Base-by-base conservation (phyloP, 2,797 vertebrate species). In the Dermochelys coriacea region DNA sequence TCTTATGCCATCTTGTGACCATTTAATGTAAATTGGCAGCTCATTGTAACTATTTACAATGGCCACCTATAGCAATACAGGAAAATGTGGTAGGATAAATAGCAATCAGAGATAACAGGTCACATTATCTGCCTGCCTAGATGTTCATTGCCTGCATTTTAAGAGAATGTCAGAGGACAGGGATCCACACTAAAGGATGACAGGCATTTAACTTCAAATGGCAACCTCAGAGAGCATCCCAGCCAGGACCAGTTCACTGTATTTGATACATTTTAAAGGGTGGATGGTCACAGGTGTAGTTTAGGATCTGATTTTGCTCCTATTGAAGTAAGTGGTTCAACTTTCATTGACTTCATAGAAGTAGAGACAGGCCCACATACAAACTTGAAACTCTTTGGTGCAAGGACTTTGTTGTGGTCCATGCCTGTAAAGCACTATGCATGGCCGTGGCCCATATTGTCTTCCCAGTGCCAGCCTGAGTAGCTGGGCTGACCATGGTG, bases 1-100 rank as follows among this genome's bases (percentile, higher is more conserved):
- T 96, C 84, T 96, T 92, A 94, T 96, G 93, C 97, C 97, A 95
- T 84, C 97, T 97, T 96, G 97, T 95, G 97, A 96, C 89, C 93
- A 57, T 82, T 82, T 11, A 12, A 23, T 41, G 64, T 54, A 27
- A 77, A 14, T 37, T 77, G 78, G 27, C 82, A 87, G 16, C 25
- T 75, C 37, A 29, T 14, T 21, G 12, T 18, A 57, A 47, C 23
- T 59, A 64, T 83, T 2, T 21, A 37, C n/a, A 37, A 68, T 21
- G n/a, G 31, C 19, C 34, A 37, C 18, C 18, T 68, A 10, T 37
- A 19, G n/a, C 64, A 11, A 37, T 68, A n/a, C 6, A n/a, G n/a
- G n/a, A n/a, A 68, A 68, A 68, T 5, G n/a, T 37, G 19, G 64
- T n/a, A 37, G 64, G 64, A n/a, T 68, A 37, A 68, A 23, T 37